Conservation (phyloP, 2,888 invertebrate genomes). For the Patella pellucida region DNA sequence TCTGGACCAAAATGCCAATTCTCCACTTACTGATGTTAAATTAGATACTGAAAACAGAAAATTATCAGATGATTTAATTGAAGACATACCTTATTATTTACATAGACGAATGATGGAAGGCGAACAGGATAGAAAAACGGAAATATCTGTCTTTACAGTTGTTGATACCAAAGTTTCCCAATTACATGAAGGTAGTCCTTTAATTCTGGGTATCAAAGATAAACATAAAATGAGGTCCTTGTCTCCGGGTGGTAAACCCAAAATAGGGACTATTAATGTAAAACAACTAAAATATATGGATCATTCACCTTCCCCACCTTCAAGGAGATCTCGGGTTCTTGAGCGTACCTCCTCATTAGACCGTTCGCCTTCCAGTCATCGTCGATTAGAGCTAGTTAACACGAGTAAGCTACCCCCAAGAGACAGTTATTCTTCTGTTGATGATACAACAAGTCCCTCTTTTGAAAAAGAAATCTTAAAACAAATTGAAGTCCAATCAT, state of each 20-base stretch:
- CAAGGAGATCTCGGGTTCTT: constrained; percentile 27
- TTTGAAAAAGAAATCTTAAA: constrained; percentile 55
- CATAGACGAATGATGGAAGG: constrained; percentile 49
- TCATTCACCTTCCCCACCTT: constrained; percentile 18
- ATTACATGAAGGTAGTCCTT: constrained; percentile 9
- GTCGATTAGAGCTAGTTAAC: constrained; percentile 54
- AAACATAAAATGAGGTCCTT: background rate
- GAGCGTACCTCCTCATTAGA: constrained; percentile 41
- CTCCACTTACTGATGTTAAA: constrained; percentile 21
- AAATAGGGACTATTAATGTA: constrained; percentile 33
- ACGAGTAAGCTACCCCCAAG: constrained; percentile 63
- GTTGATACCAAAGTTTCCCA: constrained; percentile 8
- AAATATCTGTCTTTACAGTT: constrained; percentile 36
- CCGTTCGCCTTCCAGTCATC: constrained; percentile 54
- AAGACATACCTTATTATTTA: constrained; percentile 67
- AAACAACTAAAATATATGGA: constrained; percentile 30
- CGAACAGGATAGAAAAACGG: constrained; percentile 33
- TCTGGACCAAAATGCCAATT: constrained; percentile 7
- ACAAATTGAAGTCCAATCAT: constrained; percentile 35
- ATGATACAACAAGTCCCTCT: constrained; percentile 69
- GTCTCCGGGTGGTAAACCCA: background rate
- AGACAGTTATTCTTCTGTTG: constrained; percentile 67
- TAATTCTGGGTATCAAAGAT: background rate
- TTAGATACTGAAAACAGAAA: constrained; percentile 23
- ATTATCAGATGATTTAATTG: constrained; percentile 51